These are phyloP conservation scores for Oenanthe oenanthe DNA, from an alignment of 2,113 vertebrate species.

Conservation along the genomic window DNA sequence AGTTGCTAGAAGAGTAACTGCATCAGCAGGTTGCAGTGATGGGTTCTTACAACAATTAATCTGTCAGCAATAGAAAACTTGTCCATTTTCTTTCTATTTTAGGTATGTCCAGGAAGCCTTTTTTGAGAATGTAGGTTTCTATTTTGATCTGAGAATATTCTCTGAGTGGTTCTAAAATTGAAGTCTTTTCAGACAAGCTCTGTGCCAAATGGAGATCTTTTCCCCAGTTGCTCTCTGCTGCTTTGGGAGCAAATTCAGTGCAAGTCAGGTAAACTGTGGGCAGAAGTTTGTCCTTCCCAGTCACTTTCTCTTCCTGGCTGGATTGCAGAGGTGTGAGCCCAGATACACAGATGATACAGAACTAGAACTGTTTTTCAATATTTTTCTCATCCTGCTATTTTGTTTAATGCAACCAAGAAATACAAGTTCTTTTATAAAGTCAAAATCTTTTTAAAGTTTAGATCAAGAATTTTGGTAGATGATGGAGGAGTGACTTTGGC, in stretches of 20 bases:
- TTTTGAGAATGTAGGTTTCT: background rate
- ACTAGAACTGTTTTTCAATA: background rate
- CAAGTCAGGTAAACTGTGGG: background rate
- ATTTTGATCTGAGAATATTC: background rate
- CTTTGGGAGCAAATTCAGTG: background rate
- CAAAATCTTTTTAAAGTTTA: background rate
- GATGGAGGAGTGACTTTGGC: background rate
- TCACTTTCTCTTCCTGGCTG: background rate
- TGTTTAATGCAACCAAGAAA: background rate
- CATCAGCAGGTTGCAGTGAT: background rate
- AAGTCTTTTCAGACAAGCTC: background rate
- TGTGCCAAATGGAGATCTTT: background rate
- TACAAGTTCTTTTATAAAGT: background rate
- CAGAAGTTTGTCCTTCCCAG: background rate
- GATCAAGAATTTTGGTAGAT: background rate
- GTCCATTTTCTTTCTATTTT: slow-evolving; percentile 21
- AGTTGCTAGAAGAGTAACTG: background rate
- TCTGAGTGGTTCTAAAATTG: background rate
- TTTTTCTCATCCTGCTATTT: background rate
- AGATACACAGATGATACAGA: background rate
- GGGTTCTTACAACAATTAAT: background rate
- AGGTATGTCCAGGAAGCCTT: background rate
- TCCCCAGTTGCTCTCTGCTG: background rate
- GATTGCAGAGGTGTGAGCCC: background rate
- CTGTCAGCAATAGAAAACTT: background rate